Conservation (phyloP, 2,888 invertebrate species). For the Hermaeophaga mercurialis region DNA sequence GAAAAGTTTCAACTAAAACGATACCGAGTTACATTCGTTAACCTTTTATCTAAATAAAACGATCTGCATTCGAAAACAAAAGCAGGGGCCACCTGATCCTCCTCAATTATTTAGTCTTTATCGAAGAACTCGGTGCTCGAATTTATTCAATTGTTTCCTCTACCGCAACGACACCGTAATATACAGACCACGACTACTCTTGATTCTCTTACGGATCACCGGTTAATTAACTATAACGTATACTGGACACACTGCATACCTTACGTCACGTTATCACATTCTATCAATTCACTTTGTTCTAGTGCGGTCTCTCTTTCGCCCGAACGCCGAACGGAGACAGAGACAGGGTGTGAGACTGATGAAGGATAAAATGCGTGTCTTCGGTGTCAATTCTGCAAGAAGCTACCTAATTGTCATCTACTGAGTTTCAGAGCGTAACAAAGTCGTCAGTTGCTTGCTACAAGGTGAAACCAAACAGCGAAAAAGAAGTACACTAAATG, state of each 20-base stretch:
- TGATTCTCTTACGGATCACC: slow-evolving; percentile 51
- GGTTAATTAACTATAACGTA: slow-evolving; percentile 56
- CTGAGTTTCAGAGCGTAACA: slow-evolving; percentile 25
- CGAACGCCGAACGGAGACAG: slow-evolving; percentile 15
- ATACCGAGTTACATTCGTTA: neutral
- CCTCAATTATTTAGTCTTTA: slow-evolving; percentile 33
- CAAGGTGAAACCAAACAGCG: slow-evolving; percentile 6
- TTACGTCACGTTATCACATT: slow-evolving; percentile 50
- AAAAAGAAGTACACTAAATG: no score
- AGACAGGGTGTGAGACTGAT: slow-evolving; percentile 27
- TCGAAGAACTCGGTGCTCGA: slow-evolving; percentile 26
- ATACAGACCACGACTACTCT: slow-evolving; percentile 48
- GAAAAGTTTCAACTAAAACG: no score
- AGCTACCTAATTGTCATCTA: slow-evolving; percentile 52
- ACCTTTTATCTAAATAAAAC: neutral
- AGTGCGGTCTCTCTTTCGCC: slow-evolving; percentile 25
- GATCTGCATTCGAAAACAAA: slow-evolving; percentile 4
- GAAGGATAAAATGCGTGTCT: slow-evolving; percentile 28
- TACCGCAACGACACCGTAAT: slow-evolving; percentile 40
- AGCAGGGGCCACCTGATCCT: slow-evolving; percentile 20
- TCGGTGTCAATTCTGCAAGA: slow-evolving; percentile 38
- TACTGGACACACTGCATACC: slow-evolving; percentile 50
- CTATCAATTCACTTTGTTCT: slow-evolving; percentile 37
- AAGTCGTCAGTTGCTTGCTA: slow-evolving; percentile 19
- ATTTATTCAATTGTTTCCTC: slow-evolving; percentile 37